Evolutionary conservation across 30 jellyfish, hydroid and myxozoan genomes (phyloP).

Genomic region (Rhopilema esculentum): DNA sequence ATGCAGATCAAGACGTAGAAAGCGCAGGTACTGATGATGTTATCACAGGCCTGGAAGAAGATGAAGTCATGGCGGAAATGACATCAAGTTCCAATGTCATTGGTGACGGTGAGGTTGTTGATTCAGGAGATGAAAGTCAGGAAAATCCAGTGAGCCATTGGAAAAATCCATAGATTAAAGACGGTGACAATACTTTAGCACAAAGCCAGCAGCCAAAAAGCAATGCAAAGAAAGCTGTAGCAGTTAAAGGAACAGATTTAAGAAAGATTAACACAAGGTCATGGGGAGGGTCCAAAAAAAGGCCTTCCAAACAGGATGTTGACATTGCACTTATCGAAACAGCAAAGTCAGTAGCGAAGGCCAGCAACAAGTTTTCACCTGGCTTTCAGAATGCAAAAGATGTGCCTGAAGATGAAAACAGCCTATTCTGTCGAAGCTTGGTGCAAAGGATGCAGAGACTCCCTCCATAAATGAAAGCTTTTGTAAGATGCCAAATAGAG

Average conservation of each 20-base stretch:
- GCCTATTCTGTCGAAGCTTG: constrained; percentile 26
- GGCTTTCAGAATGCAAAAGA: constrained; percentile 27
- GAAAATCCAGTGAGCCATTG: constrained; percentile 19
- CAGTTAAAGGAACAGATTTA: constrained; percentile 36
- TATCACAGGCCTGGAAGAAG: constrained; percentile 31
- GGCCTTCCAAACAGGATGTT: constrained; percentile 42
- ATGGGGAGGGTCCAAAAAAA: constrained; percentile 28
- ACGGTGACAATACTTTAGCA: constrained; percentile 34
- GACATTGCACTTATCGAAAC: constrained; percentile 34
- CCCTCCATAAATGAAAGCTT: constrained; percentile 21
- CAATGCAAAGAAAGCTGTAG: constrained; percentile 25
- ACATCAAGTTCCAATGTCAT: constrained; percentile 33
- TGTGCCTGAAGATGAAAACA: constrained; percentile 44
- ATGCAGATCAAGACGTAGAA: constrained; percentile 32
- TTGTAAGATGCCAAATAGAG: constrained; percentile 10
- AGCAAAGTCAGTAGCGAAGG: constrained; percentile 55
- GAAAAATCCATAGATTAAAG: constrained; percentile 7
- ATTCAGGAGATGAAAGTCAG: constrained; percentile 20
- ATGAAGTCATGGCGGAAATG: constrained; percentile 34
- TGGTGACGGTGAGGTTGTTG: constrained; percentile 46
- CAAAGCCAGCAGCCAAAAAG: constrained; percentile 39
- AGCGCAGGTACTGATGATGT: constrained; percentile 19
- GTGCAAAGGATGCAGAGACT: constrained; percentile 23
- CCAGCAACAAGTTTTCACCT: constrained; percentile 53
- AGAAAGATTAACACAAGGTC: constrained; percentile 39